Base-by-base conservation (phyloP, 2,113 vertebrate species). In the Pterocles gutturalis region DNA sequence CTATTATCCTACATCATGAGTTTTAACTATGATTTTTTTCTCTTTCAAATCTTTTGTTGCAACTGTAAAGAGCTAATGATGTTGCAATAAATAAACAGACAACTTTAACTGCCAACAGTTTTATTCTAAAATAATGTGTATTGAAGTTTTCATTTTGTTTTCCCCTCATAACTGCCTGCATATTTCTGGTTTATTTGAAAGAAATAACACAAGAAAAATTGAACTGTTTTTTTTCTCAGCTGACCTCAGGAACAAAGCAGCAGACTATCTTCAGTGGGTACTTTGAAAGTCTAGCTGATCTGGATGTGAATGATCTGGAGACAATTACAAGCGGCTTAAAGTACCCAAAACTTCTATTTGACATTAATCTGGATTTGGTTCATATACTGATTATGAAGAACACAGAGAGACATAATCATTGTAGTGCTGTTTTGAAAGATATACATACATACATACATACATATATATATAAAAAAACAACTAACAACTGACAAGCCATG, bases 381-480 rank as follows among this genome's bases (percentile, higher is more conserved):
- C 4, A 45, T 61, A 36, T 36, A 36, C 6, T 43, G 48, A 7
- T 66, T 85, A 38, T 65, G 29, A 85, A 71, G 43, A 76, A 76
- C 38, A 12, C 7, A 9, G 3, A 82, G 28, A 48, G 4, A 46
- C 5, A 67, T 13, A 81, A 82, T 77, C 46, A 55, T 18, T 55
- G 11, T 13, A n/a, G 14, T 20, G 28, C 19, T 33, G 15, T 66
- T 85, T 91, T 76, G 22, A 79, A 90, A 90, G 22, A 34, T 17
- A 69, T 31, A 72, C 13, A 12, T 41, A 26, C 4, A 19, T 21
- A 41, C 0, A 0, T 17, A 41, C 22, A 57, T 46, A 45, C 12
- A 25, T 26, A 25, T 53, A 53, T 53, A 25, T 26, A 25, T 53
- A 53, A 26, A 41, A 45, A 83, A 51, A 45, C 11, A 70, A 28